Percentiles rank a stretch among this genome's conserved stretches.
Evolutionary conservation across 2,888 invertebrate genomes (phyloP).

Genomic region (Caenorhabditis panamensis): DNA sequence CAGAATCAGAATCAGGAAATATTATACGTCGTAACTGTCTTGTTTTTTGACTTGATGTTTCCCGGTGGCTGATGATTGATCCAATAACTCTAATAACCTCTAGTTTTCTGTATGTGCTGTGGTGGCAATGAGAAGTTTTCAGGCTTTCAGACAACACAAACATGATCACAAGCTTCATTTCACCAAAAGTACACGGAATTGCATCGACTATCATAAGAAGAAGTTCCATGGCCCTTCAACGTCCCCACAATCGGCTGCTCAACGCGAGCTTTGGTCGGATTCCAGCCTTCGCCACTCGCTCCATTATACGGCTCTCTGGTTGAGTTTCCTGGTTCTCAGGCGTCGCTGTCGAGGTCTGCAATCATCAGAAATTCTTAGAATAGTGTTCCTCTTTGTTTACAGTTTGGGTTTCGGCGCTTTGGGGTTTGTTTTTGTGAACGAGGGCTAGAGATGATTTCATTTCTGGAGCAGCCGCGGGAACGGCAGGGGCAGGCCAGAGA

Average conservation of each 20-base stretch:
- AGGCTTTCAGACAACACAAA: constrained; percentile 18
- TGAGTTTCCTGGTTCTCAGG: constrained; percentile 30
- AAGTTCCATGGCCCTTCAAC: constrained; percentile 20
- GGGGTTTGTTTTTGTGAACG: neutral
- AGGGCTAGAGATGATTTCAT: neutral
- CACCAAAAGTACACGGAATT: constrained; percentile 44
- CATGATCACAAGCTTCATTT: constrained; percentile 56
- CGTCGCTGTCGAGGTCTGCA: constrained; percentile 19
- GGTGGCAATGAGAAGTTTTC: no score
- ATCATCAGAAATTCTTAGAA: constrained; percentile 11
- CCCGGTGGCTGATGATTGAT: neutral
- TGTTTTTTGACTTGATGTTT: neutral
- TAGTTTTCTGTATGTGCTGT: no score
- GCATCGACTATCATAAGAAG: constrained; percentile 17
- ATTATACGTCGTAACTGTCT: no score
- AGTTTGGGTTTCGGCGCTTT: constrained; percentile 6
- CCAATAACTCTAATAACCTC: neutral
- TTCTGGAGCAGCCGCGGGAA: neutral
- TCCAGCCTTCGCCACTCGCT: constrained; percentile 54
- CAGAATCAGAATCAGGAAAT: constrained; percentile 41
- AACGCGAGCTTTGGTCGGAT: constrained; percentile 56
- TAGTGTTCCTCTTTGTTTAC: constrained; percentile 12
- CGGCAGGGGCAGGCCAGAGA: constrained; percentile 32
- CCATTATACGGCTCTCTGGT: constrained; percentile 36
- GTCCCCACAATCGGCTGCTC: constrained; percentile 63